These are phyloP conservation scores for Drosophila baimaii DNA, from an alignment of 1,140 invertebrate species.

Conservation along the genomic window DNA sequence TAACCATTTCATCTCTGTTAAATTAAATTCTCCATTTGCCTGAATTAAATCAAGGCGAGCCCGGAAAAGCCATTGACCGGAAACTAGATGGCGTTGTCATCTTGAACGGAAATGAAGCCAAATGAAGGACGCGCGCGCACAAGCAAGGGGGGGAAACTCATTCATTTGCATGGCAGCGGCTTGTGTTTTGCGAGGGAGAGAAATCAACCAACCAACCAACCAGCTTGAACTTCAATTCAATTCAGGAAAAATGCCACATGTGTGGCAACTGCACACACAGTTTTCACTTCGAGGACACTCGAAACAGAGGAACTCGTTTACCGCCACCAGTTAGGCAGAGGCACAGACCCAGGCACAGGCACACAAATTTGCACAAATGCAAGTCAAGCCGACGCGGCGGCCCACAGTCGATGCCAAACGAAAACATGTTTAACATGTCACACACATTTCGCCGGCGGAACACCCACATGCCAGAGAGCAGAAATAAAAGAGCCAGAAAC, in stretches of 20 bases:
- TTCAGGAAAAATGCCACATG: constrained; percentile 28
- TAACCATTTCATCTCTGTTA: constrained; percentile 13
- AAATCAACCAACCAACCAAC: constrained; percentile 15
- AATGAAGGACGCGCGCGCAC: constrained; percentile 39
- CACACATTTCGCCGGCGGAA: constrained; percentile 29
- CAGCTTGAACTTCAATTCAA: constrained; percentile 42
- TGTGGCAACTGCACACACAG: constrained; percentile 16
- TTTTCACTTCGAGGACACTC: constrained; percentile 54
- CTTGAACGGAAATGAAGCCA: constrained; percentile 51
- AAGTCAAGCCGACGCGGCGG: constrained; percentile 35
- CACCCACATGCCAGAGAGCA: constrained; percentile 34
- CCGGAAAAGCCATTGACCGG: constrained; percentile 29
- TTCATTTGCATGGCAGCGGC: constrained; percentile 36
- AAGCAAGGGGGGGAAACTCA: constrained; percentile 11
- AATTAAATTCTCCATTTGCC: constrained; percentile 45
- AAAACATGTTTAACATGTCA: constrained; percentile 77
- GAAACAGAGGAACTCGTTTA: constrained; percentile 48
- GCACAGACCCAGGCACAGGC: constrained; percentile 10
- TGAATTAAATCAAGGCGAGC: constrained; percentile 37
- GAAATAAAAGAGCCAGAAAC: constrained; percentile 18
- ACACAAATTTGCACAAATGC: constrained; percentile 49
- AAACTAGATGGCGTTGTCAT: constrained; percentile 42
- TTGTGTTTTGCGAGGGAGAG: constrained; percentile 6
- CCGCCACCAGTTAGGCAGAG: constrained; percentile 37
- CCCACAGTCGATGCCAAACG: constrained; percentile 30